phyloP scores from a whole-genome alignment of 35 echinoderm and acorn worm species.

The Heliocidaris erythrogramma region DNA sequence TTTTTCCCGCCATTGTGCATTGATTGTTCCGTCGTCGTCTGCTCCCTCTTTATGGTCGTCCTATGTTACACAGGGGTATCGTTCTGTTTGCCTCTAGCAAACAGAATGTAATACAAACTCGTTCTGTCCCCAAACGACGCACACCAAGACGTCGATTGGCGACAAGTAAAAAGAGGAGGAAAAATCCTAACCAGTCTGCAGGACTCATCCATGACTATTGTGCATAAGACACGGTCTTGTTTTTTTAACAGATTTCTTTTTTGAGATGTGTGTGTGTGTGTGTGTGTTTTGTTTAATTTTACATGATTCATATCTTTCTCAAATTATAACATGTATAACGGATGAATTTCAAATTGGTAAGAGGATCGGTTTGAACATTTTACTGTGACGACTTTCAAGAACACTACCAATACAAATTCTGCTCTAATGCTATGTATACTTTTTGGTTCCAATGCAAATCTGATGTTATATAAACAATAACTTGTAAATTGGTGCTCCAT shows the following conservation, averaged over 20 bases:
- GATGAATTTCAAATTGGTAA: too few species aligned
- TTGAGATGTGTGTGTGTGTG: neutral
- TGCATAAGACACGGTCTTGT: neutral
- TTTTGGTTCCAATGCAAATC: too few species aligned
- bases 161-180: neutral
- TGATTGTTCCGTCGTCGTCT: neutral
- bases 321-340: neutral
- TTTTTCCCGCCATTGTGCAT: neutral
- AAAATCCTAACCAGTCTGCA: neutral
- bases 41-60: neutral
- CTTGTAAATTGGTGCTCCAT: too few species aligned
- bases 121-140: neutral
- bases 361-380: too few species aligned
- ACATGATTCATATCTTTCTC: neutral
- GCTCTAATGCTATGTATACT: too few species aligned
- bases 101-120: neutral
- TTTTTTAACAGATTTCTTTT: neutral
- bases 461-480: too few species aligned
- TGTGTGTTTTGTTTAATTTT: neutral
- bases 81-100: neutral
- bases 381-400: too few species aligned
- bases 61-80: neutral
- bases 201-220: neutral
- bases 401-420: too few species aligned
- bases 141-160: neutral